Conservation (phyloP, 1,140 invertebrate species). For the Ruditapes philippinarum region DNA sequence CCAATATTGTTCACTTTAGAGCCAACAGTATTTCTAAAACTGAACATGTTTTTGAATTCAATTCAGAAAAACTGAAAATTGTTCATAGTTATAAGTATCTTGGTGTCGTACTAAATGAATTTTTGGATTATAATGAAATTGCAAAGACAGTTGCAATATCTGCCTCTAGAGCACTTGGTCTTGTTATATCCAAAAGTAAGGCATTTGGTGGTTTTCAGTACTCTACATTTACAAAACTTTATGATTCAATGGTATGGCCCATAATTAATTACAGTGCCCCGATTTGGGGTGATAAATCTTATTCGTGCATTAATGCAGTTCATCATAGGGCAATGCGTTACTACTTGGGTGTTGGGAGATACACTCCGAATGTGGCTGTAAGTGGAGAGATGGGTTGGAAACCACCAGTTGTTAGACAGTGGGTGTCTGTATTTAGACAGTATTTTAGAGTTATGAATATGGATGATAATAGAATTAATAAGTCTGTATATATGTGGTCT, state of each 20-base stretch:
- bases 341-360: no score
- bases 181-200: slow-evolving; percentile 3
- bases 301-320: not conserved
- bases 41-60: slow-evolving; percentile 15
- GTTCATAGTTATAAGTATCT: slow-evolving; percentile 8
- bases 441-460: not conserved
- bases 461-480: not conserved
- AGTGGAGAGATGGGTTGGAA: no score
- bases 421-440: not conserved
- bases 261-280: slow-evolving; percentile 33
- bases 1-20: no score
- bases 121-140: no score
- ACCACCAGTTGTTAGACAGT: slow-evolving; percentile 5
- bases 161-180: slow-evolving; percentile 25
- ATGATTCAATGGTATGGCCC: slow-evolving; percentile 7
- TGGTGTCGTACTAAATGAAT: no score
- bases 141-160: not conserved
- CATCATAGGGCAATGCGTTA: slow-evolving; percentile 53
- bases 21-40: not conserved
- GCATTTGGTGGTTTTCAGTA: slow-evolving; percentile 7
- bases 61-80: not conserved
- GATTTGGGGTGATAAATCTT: slow-evolving; percentile 29
- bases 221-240: not conserved
- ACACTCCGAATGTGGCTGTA: no score
- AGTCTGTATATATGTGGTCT: no score